Evolutionary conservation across 2,113 vertebrate genomes (phyloP), one percentile per base, ranked within the genome.

Genomic region (Corvus cornix): DNA sequence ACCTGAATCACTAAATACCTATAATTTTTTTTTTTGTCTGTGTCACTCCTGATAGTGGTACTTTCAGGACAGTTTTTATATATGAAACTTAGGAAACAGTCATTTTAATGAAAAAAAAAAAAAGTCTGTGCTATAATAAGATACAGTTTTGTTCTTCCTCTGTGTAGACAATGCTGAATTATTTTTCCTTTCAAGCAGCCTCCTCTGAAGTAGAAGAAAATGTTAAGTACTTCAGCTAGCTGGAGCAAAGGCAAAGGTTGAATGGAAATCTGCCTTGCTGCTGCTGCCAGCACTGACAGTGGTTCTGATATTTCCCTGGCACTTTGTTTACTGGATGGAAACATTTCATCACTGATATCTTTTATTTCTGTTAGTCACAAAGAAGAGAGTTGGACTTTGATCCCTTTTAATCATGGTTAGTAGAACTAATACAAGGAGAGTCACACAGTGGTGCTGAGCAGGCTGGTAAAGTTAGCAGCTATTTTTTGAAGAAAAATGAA

Each of bases 321-420:
- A 56, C 66, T 95, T 96, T 87, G 73, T 90, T 94, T 95, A 72
- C 68, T 1, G 12, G 82, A 73, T 93, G 64, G 92, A 92, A 95
- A 88, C 56, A 78, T 87, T 93, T 95, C 49, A 84, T 77, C 59
- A 20, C 74, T 31, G 12, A 39, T 58, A 16, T 46, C 4, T 73
- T 43, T 30, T 59, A 51, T 51, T 74, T 26, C 31, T 67, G 10
- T 62, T 90, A 52, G 10, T 62, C 56, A 68, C 68, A 73, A 77
- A 91, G 63, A 84, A 31, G 31, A 56, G 53, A 81, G 69, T 37
- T 73, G 67, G 68, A 41, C 43, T 84, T 46, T 52, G 41, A 39
- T 70, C n/a, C 49, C 63, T 74, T 89, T 76, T 51, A 67, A 58
- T 78, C 66, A 6, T 44, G 67, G 58, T 55, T 76, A 63, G 76